Percentiles rank a stretch among this genome's conserved stretches.
Conservation (phyloP, 2,113 vertebrate species). For the Eira barbara region DNA sequence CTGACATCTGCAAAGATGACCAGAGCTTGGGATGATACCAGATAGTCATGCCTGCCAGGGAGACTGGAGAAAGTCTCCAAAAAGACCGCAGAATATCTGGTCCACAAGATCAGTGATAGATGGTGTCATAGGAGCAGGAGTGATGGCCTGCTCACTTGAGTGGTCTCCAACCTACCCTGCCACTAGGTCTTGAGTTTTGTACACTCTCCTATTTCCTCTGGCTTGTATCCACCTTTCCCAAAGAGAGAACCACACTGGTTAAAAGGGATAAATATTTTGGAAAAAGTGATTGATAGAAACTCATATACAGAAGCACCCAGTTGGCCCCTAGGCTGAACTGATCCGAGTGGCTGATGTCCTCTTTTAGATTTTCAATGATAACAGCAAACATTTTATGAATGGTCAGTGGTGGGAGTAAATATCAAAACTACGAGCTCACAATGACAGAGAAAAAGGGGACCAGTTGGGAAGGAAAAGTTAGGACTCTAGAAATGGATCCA, state of each 20-base stretch:
- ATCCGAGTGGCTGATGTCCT: constrained; percentile 94
- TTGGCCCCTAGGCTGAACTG: constrained; percentile 89
- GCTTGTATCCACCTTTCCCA: constrained; percentile 92
- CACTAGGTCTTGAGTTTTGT: constrained; percentile 94
- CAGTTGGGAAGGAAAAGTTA: neutral
- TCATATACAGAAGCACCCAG: neutral
- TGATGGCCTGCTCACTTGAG: constrained; percentile 92
- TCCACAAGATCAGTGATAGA: constrained; percentile 93
- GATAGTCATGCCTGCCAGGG: constrained; percentile 91
- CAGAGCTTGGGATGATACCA: constrained; percentile 91
- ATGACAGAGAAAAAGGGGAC: neutral
- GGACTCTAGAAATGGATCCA: neutral
- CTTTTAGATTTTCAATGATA: constrained; percentile 94
- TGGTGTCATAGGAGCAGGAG: constrained; percentile 89
- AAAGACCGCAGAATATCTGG: constrained; percentile 92
- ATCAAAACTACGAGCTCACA: neutral
- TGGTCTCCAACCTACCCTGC: constrained; percentile 92
- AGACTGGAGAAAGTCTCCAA: constrained; percentile 88
- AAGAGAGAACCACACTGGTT: constrained; percentile 93
- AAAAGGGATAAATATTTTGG: constrained; percentile 83
- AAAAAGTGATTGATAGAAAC: neutral
- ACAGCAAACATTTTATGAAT: constrained; percentile 77
- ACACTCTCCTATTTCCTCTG: constrained; percentile 93
- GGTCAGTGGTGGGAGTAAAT: constrained; percentile 32
- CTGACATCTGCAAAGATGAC: constrained; percentile 92